Evolutionary conservation across 2,113 vertebrate genomes (phyloP).

Genomic region (Petroica traversi): DNA sequence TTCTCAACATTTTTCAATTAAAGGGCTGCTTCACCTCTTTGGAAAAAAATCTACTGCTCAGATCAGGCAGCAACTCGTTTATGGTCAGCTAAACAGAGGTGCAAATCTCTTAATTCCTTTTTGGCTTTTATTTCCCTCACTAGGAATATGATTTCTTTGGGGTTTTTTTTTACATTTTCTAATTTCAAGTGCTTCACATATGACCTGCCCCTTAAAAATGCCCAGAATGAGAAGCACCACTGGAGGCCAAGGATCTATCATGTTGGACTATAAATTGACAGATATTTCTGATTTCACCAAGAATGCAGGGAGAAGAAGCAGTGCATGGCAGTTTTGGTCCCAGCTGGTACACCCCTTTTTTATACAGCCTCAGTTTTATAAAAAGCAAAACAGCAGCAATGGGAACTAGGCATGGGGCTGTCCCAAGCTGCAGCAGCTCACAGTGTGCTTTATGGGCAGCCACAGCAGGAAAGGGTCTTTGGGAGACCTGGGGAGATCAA

Average conservation of each 20-base stretch:
- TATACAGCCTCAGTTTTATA: background rate
- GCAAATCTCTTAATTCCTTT: background rate
- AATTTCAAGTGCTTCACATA: background rate
- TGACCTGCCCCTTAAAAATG: background rate
- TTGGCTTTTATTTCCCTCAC: background rate
- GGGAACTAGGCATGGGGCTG: background rate
- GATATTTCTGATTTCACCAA: background rate
- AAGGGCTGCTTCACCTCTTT: background rate
- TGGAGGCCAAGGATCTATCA: background rate
- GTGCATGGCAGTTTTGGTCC: background rate
- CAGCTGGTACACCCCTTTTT: background rate
- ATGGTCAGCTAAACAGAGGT: background rate
- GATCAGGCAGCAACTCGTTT: rapidly evolving
- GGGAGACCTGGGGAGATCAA: background rate
- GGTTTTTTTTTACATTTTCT: background rate
- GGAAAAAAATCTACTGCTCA: background rate
- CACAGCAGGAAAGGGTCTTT: background rate
- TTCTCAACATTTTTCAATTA: slow-evolving; percentile 4
- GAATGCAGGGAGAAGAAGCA: background rate
- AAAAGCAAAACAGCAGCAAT: background rate
- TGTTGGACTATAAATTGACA: background rate
- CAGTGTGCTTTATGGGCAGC: rapidly evolving
- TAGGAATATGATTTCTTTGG: background rate
- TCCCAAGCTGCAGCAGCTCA: background rate
- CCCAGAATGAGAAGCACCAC: background rate